Evolutionary conservation across 2,113 vertebrate species (phyloP).

Genomic region (Columba livia): DNA sequence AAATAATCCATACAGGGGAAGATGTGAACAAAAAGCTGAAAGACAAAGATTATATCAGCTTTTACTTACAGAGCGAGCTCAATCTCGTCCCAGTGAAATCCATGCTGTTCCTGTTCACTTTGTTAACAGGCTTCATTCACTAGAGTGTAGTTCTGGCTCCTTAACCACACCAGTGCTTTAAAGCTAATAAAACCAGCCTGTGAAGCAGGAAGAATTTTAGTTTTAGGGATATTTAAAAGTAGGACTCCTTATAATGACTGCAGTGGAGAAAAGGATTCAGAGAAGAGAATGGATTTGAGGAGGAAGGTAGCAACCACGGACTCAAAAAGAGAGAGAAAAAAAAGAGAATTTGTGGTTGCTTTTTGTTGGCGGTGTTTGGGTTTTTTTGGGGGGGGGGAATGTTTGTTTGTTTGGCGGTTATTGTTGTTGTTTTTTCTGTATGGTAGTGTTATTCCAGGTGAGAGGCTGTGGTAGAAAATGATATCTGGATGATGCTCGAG

Average conservation of each 20-base stretch:
- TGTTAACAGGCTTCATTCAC: neutral
- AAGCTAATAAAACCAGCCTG: neutral
- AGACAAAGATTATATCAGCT: neutral
- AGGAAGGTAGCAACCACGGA: neutral
- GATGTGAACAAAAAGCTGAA: neutral
- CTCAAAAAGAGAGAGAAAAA: neutral
- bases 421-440: neutral
- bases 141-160: neutral
- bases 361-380: too few species aligned
- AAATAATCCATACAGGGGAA: neutral
- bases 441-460: neutral
- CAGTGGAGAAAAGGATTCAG: neutral
- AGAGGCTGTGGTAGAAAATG: neutral
- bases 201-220: neutral
- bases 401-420: too few species aligned
- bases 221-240: neutral
- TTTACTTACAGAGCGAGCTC: neutral
- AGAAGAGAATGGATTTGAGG: neutral
- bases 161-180: neutral
- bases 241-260: neutral
- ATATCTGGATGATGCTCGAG: neutral
- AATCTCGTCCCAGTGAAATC: neutral
- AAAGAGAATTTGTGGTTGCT: neutral
- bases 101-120: neutral
- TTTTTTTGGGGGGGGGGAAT: too few species aligned